These are phyloP conservation scores for Acrossocheilus fasciatus DNA, from an alignment of 2,797 vertebrate species.

Conservation along the genomic window DNA sequence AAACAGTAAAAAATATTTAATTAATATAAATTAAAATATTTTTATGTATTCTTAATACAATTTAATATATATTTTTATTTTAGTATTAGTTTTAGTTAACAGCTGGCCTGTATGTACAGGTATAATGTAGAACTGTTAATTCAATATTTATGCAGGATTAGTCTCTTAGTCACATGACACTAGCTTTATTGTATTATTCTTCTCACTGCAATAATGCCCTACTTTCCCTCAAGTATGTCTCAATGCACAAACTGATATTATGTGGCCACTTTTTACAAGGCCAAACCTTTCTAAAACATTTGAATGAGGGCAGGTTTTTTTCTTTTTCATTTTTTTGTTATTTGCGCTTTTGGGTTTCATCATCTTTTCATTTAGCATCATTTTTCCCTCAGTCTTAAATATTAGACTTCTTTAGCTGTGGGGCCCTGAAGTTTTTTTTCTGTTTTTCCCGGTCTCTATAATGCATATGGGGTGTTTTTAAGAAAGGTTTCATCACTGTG, in stretches of 20 bases:
- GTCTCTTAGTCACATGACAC: not conserved
- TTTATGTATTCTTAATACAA: not conserved
- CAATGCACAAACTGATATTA: not conserved
- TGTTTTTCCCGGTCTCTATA: constrained; percentile 35
- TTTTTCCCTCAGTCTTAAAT: constrained; percentile 41
- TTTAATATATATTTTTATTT: not conserved
- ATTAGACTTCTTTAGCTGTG: constrained; percentile 33
- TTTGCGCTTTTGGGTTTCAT: constrained; percentile 61
- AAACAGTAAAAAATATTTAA: not conserved
- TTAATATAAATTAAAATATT: not conserved
- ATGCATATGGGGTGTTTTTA: constrained; percentile 28
- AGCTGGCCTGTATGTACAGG: not conserved
- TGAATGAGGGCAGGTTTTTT: not conserved
- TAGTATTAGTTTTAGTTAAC: not conserved
- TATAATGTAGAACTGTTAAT: not conserved
- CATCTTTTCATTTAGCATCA: constrained; percentile 54
- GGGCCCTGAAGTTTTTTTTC: constrained; percentile 22
- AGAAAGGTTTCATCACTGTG: constrained; percentile 47
- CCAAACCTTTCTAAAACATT: not conserved
- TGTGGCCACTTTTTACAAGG: not conserved
- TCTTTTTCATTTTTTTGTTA: not conserved
- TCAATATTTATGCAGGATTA: not conserved
- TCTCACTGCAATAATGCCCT: not conserved
- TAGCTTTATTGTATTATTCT: not conserved
- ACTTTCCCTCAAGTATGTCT: not conserved